A percentile compares a stretch with the other conserved stretches of the same genome.
These are phyloP conservation scores for Dasypolia templi DNA, from an alignment of 2,888 invertebrate genomes.

Conservation along the genomic window DNA sequence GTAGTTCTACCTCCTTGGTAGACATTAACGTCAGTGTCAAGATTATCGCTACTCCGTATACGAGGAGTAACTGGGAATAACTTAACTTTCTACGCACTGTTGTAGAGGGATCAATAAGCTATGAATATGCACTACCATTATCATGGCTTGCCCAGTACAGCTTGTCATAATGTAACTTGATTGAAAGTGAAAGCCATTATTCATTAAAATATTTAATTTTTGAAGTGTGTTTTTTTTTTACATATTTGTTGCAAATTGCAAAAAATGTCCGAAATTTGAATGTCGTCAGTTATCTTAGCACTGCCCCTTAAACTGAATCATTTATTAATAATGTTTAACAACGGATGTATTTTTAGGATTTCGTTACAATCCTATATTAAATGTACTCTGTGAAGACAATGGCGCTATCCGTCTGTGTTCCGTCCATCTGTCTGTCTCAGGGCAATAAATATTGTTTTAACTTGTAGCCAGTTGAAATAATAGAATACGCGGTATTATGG, in stretches of 20 bases:
- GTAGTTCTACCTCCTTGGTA: conserved; percentile 44
- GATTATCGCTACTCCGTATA: conserved; percentile 58
- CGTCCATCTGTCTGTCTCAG: neutral
- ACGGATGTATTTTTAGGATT: no score
- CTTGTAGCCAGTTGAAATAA: neutral
- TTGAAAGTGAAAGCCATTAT: neutral
- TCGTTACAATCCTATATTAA: no score
- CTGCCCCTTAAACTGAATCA: no score
- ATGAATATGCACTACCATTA: neutral
- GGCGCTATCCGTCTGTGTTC: neutral
- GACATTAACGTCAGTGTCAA: conserved; percentile 62
- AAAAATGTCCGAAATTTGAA: neutral
- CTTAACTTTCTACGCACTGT: neutral
- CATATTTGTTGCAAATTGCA: neutral
- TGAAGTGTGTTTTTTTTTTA: neutral
- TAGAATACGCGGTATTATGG: no score
- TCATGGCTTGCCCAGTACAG: neutral
- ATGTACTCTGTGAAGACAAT: no score
- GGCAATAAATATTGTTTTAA: neutral
- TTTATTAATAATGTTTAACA: neutral
- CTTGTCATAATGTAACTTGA: neutral
- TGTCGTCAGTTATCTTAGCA: neutral
- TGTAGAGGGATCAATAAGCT: neutral
- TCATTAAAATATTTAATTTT: neutral
- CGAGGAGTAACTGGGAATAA: conserved; percentile 15